Evolutionary conservation across 2,797 vertebrate genomes (phyloP).

Genomic region (Staurois parvus): DNA sequence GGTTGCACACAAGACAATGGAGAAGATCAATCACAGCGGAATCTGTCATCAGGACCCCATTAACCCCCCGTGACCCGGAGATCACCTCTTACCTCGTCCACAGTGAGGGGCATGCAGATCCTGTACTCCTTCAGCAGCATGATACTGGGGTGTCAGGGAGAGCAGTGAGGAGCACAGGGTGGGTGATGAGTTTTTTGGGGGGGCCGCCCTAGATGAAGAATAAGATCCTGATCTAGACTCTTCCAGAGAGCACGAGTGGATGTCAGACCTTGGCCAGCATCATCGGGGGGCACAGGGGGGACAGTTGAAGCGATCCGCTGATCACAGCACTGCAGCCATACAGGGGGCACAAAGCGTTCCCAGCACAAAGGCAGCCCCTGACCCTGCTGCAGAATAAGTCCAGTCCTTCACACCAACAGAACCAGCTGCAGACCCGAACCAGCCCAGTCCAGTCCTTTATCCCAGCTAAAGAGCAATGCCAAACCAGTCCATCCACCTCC

Average conservation of each 20-base stretch:
- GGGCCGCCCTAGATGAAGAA: background rate
- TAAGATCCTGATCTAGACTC: background rate
- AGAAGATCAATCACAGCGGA: no score
- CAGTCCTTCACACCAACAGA: no score
- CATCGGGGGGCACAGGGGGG: background rate
- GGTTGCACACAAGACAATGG: no score
- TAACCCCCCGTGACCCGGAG: no score
- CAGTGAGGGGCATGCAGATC: conserved; percentile 97
- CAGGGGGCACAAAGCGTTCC: background rate
- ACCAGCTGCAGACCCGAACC: background rate
- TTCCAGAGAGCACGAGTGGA: background rate
- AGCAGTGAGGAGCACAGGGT: background rate
- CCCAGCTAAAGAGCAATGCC: background rate
- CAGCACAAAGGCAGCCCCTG: no score
- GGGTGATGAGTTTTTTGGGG: background rate
- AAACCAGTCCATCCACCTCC: no score
- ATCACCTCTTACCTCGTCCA: conserved; percentile 89
- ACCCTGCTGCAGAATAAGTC: background rate
- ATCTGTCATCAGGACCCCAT: no score
- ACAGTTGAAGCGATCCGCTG: no score
- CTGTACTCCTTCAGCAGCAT: conserved; percentile 98
- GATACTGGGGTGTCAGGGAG: conserved; percentile 70
- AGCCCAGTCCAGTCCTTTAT: background rate
- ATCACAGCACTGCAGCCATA: conserved; percentile 32
- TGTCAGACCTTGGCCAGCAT: background rate